phyloP scores from a whole-genome alignment of 2,888 invertebrate genomes.

The Pecten maximus region DNA sequence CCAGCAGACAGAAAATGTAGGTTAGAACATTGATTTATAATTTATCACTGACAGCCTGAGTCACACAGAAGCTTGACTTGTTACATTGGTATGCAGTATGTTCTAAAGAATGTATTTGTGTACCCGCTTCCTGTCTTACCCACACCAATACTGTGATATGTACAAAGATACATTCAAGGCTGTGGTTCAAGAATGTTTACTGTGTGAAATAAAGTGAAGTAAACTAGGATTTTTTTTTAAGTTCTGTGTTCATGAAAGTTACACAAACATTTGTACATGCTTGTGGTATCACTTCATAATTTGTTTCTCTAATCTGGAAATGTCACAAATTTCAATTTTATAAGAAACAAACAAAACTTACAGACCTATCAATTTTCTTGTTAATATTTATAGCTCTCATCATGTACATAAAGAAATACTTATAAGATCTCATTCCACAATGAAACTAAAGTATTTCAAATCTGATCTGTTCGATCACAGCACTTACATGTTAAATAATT shows the following conservation, averaged over 20 bases:
- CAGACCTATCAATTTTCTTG: too few relatives aligned
- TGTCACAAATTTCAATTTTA: too few relatives aligned
- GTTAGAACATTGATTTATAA: constrained; percentile 16
- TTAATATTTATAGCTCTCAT: too few relatives aligned
- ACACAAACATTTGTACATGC: too few relatives aligned
- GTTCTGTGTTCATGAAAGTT: not conserved
- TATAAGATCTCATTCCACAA: too few relatives aligned
- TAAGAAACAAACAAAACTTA: too few relatives aligned
- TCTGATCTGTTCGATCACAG: too few relatives aligned
- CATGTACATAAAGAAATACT: too few relatives aligned
- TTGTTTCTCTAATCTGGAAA: too few relatives aligned
- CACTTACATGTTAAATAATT: too few relatives aligned
- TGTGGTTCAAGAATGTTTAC: constrained; percentile 1
- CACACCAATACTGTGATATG: not conserved
- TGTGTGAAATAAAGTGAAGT: not conserved
- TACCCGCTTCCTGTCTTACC: not conserved
- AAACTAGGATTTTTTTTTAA: not conserved
- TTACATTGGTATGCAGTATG: constrained; percentile 4
- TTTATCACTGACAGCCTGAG: constrained; percentile 30
- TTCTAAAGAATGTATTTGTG: not conserved
- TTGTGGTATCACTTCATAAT: too few relatives aligned
- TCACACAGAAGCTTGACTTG: constrained; percentile 32
- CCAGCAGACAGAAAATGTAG: not conserved
- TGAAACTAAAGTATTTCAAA: too few relatives aligned
- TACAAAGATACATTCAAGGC: not conserved